Evolutionary conservation across 2,888 invertebrate species (phyloP).

Genomic region (Sisyra terminalis): DNA sequence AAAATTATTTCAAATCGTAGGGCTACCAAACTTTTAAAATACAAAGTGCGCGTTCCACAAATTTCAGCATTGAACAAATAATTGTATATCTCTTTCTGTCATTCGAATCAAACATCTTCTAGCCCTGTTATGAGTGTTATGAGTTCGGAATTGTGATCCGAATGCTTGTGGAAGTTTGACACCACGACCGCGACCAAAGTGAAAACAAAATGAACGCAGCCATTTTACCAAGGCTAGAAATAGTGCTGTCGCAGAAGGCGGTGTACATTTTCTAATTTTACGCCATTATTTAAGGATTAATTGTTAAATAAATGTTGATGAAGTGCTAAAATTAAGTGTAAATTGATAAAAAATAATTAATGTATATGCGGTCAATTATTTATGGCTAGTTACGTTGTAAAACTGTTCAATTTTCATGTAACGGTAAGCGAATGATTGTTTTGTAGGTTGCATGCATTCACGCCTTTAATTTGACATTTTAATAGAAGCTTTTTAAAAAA

Average conservation of each 20-base stretch:
- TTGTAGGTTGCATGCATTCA: constrained; percentile 4
- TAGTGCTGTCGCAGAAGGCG: constrained; percentile 8
- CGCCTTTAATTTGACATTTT: constrained; percentile 7
- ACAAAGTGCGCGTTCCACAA: no score
- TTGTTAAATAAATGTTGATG: neutral
- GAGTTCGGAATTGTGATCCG: no score
- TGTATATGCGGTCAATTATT: neutral
- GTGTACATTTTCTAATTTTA: constrained; percentile 5
- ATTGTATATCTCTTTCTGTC: no score
- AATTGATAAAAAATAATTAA: neutral
- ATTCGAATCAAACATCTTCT: no score
- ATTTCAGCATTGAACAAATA: no score
- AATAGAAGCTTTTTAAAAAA: neutral
- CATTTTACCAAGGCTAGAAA: constrained; percentile 5
- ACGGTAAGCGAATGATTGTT: neutral
- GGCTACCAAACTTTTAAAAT: no score
- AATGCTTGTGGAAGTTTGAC: no score
- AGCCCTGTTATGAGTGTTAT: no score
- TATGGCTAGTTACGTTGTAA: neutral
- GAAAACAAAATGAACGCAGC: neutral
- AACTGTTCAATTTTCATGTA: neutral
- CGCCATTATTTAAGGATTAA: constrained; percentile 6
- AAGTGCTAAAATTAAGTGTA: neutral
- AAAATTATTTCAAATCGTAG: no score
- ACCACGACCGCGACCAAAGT: no score